Evolutionary conservation across 2,888 invertebrate genomes (phyloP).

Genomic region (Oxycera nigricornis): DNA sequence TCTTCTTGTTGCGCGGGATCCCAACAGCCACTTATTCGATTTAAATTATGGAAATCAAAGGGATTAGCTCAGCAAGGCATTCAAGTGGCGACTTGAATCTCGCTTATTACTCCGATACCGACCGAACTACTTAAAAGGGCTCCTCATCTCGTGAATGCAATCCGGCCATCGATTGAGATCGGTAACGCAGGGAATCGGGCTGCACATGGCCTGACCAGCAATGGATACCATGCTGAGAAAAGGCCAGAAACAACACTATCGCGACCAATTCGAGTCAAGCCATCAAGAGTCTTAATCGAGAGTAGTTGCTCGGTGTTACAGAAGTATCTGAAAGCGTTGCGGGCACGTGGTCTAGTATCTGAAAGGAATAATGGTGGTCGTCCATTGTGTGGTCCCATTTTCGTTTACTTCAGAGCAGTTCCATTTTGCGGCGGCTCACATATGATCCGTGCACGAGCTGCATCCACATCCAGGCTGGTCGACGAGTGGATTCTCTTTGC

Average conservation of each 20-base stretch:
- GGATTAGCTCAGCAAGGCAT: constrained; percentile 11
- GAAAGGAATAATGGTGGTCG: constrained; percentile 20
- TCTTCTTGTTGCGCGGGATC: not conserved
- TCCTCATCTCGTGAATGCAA: not conserved
- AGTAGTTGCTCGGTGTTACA: not conserved
- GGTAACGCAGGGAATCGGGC: too few relatives aligned
- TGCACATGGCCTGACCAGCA: not conserved
- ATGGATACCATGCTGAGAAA: not conserved
- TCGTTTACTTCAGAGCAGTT: not conserved
- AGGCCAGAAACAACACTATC: not conserved
- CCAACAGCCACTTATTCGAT: not conserved
- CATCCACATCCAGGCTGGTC: not conserved
- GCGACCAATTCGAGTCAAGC: not conserved
- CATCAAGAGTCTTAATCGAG: constrained; percentile 26
- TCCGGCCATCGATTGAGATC: not conserved
- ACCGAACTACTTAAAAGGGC: not conserved
- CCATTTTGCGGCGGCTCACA: not conserved
- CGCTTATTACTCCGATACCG: constrained; percentile 15
- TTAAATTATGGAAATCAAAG: constrained; percentile 21
- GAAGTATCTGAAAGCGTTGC: not conserved
- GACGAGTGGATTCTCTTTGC: not conserved
- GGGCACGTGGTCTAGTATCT: constrained; percentile 35
- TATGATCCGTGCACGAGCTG: not conserved
- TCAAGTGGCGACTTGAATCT: constrained; percentile 21
- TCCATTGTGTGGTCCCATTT: constrained; percentile 36